Conservation (phyloP, 1,140 invertebrate genomes). For the Drosophila ohnishii region DNA sequence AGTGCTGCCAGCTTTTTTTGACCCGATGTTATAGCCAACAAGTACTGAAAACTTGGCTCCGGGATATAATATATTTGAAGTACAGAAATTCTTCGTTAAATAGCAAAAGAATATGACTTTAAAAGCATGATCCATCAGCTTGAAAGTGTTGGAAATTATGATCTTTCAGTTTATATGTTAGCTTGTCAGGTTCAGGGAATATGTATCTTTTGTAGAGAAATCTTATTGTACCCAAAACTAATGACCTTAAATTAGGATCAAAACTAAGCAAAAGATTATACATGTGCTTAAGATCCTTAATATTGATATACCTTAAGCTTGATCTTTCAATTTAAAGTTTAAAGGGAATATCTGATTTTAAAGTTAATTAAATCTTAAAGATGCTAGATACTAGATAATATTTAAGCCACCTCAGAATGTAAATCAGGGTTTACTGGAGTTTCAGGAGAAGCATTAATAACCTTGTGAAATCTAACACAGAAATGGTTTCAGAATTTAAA, state of each 20-base stretch:
- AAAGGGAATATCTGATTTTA: background rate
- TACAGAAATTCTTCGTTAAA: no score
- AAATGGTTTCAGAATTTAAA: no score
- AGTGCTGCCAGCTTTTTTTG: constrained; percentile 18
- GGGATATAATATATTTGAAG: background rate
- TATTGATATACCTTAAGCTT: background rate
- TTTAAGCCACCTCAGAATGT: no score
- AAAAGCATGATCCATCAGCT: no score
- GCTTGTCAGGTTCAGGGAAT: background rate
- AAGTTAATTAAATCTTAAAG: background rate
- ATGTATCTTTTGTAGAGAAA: background rate
- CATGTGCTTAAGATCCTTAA: background rate
- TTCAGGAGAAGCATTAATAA: no score
- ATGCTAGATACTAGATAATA: background rate
- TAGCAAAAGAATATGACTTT: background rate
- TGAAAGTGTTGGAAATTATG: background rate
- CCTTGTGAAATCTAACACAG: no score
- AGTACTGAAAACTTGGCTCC: background rate
- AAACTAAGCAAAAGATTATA: background rate
- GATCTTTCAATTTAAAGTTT: background rate
- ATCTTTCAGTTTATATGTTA: background rate
- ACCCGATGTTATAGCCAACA: background rate
- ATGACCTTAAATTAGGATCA: background rate
- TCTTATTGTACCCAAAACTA: no score
- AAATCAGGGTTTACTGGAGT: background rate